phyloP scores from a whole-genome alignment of 92 coral and sea anemone genomes.

The Metridium senile region DNA sequence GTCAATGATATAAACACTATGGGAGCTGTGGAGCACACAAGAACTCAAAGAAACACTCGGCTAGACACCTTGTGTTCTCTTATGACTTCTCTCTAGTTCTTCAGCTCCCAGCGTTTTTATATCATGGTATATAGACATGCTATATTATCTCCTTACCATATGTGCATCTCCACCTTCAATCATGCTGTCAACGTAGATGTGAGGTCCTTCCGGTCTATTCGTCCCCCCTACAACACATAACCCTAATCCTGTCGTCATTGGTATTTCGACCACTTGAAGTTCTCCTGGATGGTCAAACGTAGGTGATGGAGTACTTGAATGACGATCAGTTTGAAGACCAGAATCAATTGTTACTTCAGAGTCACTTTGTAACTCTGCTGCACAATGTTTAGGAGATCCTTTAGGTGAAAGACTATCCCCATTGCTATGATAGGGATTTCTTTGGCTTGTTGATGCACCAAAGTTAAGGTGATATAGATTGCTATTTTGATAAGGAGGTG shows the following conservation, averaged over 20 bases:
- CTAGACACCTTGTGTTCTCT: too few relatives aligned
- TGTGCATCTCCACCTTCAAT: slow-evolving; percentile 94
- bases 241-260: slow-evolving; percentile 80
- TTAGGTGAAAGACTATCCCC: slow-evolving; percentile 42
- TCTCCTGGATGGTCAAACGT: slow-evolving; percentile 87
- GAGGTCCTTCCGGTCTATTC: slow-evolving; percentile 94
- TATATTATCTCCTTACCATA: slow-evolving; percentile 49
- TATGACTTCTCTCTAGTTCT: too few relatives aligned
- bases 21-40: too few relatives aligned
- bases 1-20: too few relatives aligned
- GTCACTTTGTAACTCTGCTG: slow-evolving; percentile 76
- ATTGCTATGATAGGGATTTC: slow-evolving; percentile 51
- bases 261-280: slow-evolving; percentile 70
- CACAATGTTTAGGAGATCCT: slow-evolving; percentile 62
- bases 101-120: too few relatives aligned
- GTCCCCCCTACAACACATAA: slow-evolving; percentile 94
- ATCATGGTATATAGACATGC: background rate
- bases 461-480: slow-evolving; percentile 45
- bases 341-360: slow-evolving; percentile 92
- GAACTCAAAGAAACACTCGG: too few relatives aligned
- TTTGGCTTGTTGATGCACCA: slow-evolving; percentile 29
- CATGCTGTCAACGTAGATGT: slow-evolving; percentile 78
- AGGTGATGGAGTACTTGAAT: slow-evolving; percentile 83
- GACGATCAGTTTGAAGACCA: slow-evolving; percentile 91
- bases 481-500: slow-evolving; percentile 70